Percentiles rank a stretch among this genome's conserved stretches.
phyloP scores from a whole-genome alignment of 2,797 vertebrate genomes.

The Champsocephalus esox region DNA sequence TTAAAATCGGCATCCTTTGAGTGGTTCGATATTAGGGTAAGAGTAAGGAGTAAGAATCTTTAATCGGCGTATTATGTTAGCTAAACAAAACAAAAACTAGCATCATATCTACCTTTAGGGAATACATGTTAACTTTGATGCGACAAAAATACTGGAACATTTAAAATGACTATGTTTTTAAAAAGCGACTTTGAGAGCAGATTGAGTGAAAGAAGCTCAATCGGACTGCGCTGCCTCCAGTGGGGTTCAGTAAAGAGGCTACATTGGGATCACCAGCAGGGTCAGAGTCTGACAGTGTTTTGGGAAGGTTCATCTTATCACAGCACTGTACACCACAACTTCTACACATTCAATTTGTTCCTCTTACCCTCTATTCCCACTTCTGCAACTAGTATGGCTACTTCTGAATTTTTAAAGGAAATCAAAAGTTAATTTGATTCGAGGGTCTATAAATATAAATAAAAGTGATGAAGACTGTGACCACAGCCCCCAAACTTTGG shows the following conservation, averaged over 20 bases:
- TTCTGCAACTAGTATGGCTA: not conserved
- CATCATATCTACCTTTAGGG: not conserved
- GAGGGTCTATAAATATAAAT: not conserved
- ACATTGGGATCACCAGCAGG: not conserved
- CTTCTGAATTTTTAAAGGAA: not conserved
- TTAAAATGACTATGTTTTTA: not conserved
- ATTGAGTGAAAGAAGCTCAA: not conserved
- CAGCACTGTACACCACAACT: not conserved
- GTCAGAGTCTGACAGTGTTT: not conserved
- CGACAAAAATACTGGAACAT: not conserved
- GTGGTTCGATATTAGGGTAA: slow-evolving; percentile 27
- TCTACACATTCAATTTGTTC: not conserved
- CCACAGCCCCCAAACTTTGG: slow-evolving; percentile 15
- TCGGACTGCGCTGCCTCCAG: not conserved
- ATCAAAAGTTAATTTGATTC: not conserved
- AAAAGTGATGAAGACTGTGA: slow-evolving; percentile 32
- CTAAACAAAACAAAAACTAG: not conserved
- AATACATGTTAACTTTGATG: slow-evolving; percentile 7
- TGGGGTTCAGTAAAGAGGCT: slow-evolving; percentile 17
- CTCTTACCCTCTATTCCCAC: not conserved
- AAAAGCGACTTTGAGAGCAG: not conserved
- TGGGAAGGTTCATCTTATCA: slow-evolving; percentile 1
- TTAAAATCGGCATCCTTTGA: slow-evolving; percentile 17
- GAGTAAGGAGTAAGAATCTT: slow-evolving; percentile 16
- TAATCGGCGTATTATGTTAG: slow-evolving; percentile 20